phyloP scores from a whole-genome alignment of 2,113 vertebrate genomes.

The Notechis scutatus region DNA sequence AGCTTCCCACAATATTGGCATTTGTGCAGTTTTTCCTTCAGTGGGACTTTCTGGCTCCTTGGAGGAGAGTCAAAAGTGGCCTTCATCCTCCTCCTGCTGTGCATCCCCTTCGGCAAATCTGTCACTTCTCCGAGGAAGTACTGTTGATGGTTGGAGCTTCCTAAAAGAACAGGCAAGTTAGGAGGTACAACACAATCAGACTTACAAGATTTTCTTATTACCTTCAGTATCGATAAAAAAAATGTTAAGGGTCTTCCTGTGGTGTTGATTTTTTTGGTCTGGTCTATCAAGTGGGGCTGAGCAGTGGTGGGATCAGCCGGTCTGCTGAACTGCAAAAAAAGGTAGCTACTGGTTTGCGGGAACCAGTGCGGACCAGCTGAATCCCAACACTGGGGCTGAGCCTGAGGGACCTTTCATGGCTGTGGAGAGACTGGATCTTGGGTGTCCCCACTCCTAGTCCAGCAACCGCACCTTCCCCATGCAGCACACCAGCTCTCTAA shows the following conservation, averaged over 20 bases:
- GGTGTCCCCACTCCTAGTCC: background rate
- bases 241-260: no score
- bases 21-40: constrained; percentile 14
- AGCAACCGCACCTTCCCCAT: no score
- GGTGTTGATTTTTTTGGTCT: no score
- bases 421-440: background rate
- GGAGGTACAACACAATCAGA: background rate
- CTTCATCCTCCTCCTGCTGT: background rate
- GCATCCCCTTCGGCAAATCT: background rate
- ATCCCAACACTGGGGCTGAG: no score
- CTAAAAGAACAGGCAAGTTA: background rate
- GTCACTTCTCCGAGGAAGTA: background rate
- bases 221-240: no score
- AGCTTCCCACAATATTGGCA: constrained; percentile 17
- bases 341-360: no score
- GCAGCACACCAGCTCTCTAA: no score
- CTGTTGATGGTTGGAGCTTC: background rate
- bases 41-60: background rate
- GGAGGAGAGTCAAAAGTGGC: background rate
- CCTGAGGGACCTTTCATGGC: background rate
- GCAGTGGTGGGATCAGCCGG: no score
- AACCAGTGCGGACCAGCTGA: no score
- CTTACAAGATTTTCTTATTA: no score
- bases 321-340: no score
- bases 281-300: background rate